Percentiles rank a stretch among this genome's conserved stretches.
These are phyloP conservation scores for Brachyptera risi DNA, from an alignment of 2,888 invertebrate species.

Conservation along the genomic window DNA sequence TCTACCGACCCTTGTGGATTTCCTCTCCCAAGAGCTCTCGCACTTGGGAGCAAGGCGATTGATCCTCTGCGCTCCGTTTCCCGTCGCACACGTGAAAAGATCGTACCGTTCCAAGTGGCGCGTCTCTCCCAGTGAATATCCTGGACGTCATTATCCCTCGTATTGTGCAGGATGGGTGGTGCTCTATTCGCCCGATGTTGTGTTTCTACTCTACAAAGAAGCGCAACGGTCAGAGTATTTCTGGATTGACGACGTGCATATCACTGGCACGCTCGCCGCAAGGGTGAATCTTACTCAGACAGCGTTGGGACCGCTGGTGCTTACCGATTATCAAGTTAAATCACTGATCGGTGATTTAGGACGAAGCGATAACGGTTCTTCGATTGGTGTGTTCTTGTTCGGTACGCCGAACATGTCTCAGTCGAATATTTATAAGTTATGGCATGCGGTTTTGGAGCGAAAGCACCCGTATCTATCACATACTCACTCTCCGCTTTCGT, in stretches of 20 bases:
- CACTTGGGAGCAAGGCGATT: constrained; percentile 54
- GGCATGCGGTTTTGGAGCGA: constrained; percentile 44
- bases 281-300: constrained; percentile 55
- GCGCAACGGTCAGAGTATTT: constrained; percentile 64
- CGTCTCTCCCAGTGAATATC: constrained; percentile 64
- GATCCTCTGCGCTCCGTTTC: constrained; percentile 59
- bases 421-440: constrained; percentile 49
- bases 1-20: constrained; percentile 43
- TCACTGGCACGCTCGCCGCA: constrained; percentile 63
- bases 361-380: constrained; percentile 20
- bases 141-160: constrained; percentile 59
- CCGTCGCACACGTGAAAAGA: constrained; percentile 53
- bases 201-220: constrained; percentile 52
- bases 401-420: constrained; percentile 53
- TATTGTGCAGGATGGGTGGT: constrained; percentile 74
- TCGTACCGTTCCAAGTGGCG: constrained; percentile 65
- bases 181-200: constrained; percentile 61
- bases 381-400: constrained; percentile 49
- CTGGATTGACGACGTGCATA: constrained; percentile 81
- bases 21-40: constrained; percentile 53
- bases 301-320: constrained; percentile 47
- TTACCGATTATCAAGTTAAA: constrained; percentile 42
- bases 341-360: not conserved
- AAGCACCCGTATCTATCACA: not conserved
- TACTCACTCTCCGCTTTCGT: not conserved